Base-by-base conservation (phyloP, 2,113 vertebrate species). In the Panthera tigris region DNA sequence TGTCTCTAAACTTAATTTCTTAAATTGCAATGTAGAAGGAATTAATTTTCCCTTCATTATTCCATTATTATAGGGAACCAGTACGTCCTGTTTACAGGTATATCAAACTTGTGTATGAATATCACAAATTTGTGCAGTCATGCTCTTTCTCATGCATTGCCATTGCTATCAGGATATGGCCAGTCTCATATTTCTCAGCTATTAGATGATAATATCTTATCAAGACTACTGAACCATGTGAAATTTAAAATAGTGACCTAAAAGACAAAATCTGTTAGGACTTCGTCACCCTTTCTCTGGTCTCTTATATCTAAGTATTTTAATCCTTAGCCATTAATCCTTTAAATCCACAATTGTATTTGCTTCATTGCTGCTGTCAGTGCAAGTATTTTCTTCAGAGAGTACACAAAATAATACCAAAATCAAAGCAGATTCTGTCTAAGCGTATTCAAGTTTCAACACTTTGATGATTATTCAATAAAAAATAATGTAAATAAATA, bases 401-500 rank as follows among this genome's bases (percentile, higher is more conserved):
- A 83, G 2, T 50, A 78, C 16, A 83, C 4, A 90, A 82, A 73
- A 63, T 66, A 78, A 45, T 23, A 31, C 3, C 14, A 87, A 66
- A 91, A 76, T 27, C 68, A 63, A 81, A 83, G 31, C 13, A 88
- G 15, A 71, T 61, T 73, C 7, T 71, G 29, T 63, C 36, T 55
- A 81, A 82, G 19, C 29, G 48, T 48, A 66, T 45, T 78, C 15
- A 68, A 33, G 63, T 52, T 71, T 33, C 8, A 85, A 4, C 14
- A 79, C 39, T 95, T 94, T 71, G 18, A 55, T 94, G 18, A 66
- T 83, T 82, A 82, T 63, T 71, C 23, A 41, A 18, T 90, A 90
- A 94, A 83, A 85, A 3, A 8, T 83, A 4, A 33, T 90, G 89
- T 95, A 73, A 90, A 89, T 96, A 31, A 89, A 78, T n/a, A 68